Evolutionary conservation across 1,140 invertebrate species (phyloP), one percentile per base, ranked within the genome.

Genomic region (Portunus trituberculatus): DNA sequence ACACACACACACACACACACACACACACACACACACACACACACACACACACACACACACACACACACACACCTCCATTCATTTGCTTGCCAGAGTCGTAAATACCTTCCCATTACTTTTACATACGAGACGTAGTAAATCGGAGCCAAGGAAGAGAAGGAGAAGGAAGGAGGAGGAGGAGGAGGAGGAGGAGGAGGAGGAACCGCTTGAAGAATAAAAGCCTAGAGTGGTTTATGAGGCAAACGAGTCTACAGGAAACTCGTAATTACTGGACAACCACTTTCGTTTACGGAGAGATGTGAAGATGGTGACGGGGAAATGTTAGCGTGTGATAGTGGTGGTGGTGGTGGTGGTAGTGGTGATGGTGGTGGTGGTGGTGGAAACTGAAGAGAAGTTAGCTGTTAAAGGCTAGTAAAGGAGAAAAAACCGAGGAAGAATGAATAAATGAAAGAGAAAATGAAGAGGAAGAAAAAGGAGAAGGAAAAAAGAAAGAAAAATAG

Each of bases 1-100:
- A 84, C 82, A 84, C 82, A 84, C 82, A 84, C 82, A 84, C 82
- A 84, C 82, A 84, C 82, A 84, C 28, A 87, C 84, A 87, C 32
- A 87, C 39, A 87, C 39, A 87, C 39, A 87, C 39, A 87, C 39
- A 87, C 39, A 87, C 39, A 87, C 39, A 87, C 39, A 87, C 39
- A 87, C 39, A 87, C 39, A 87, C 39, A 87, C 39, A 87, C 39
- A 87, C 39, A 87, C 39, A 87, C 39, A 87, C 39, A 87, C 39
- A 32, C 39, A 87, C 39, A 12, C 16, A 32, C 39, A 87, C 25
- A 87, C 10, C 12, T 87, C 31, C 84, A 87, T 87, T 39, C 31
- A 39, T 87, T 87, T 46, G 84, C 31, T 0, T 32, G 31, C 7
- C 12, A 87, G n/a, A 4, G n/a, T 39, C 39, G 84, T 87, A 87